A percentile compares a stretch with the other conserved stretches of the same genome.
Conservation (phyloP, 2,113 vertebrate genomes). For the Eulemur macaco region DNA sequence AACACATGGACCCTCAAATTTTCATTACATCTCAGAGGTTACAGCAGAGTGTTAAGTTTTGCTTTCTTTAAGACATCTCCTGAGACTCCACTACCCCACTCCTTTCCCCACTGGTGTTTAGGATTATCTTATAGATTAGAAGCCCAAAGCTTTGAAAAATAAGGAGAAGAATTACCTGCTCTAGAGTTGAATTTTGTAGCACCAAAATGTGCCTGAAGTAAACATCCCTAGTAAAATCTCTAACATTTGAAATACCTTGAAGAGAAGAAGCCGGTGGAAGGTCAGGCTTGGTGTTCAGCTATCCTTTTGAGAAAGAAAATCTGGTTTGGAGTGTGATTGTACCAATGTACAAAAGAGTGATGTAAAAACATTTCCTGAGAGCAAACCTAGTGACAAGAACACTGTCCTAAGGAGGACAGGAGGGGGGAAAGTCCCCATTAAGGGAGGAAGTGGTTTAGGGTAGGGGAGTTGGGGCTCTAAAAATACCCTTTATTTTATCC, state of each 20-base stretch:
- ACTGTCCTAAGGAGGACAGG: fast-evolving
- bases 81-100: background rate
- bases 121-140: background rate
- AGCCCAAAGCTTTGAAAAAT: background rate
- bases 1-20: background rate
- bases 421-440: background rate
- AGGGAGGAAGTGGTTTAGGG: background rate
- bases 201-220: background rate
- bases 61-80: background rate
- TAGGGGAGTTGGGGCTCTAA: background rate
- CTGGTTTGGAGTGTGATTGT: background rate
- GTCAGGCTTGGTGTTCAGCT: background rate
- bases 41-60: background rate
- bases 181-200: background rate
- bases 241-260: conserved; percentile 52
- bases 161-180: background rate
- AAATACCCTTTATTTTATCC: background rate
- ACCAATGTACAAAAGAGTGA: background rate
- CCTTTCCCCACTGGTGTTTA: background rate
- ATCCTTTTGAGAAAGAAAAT: conserved; percentile 28
- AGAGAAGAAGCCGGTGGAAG: conserved; percentile 42
- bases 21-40: background rate
- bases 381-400: background rate
- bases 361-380: background rate
- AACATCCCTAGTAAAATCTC: background rate